Conservation (phyloP, 1,140 invertebrate species). For the Nebria ingens region DNA sequence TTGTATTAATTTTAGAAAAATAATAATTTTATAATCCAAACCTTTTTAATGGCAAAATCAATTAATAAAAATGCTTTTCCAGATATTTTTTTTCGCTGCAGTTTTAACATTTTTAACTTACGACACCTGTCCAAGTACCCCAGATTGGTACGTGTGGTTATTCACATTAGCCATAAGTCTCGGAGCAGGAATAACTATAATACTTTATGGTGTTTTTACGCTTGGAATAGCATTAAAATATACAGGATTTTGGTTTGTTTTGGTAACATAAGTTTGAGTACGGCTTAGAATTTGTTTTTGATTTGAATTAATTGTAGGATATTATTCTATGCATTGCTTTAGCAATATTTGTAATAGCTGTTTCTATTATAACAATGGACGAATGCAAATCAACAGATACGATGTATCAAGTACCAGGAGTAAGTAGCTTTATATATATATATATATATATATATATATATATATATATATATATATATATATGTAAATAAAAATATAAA, state of each 20-base stretch:
- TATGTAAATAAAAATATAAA: too few relatives aligned
- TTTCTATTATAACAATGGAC: not conserved
- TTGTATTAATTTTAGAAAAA: too few relatives aligned
- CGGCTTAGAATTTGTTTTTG: not conserved
- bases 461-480: too few relatives aligned
- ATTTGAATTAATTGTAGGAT: not conserved
- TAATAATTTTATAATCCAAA: too few relatives aligned
- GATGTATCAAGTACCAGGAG: not conserved
- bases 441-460: not conserved
- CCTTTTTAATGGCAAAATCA: too few relatives aligned
- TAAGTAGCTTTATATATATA: not conserved
- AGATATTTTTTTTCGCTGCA: too few relatives aligned
- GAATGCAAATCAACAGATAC: not conserved
- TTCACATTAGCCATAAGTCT: not conserved
- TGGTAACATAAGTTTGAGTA: not conserved
- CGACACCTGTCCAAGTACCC: not conserved
- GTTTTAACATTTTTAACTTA: not conserved
- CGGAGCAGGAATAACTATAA: not conserved
- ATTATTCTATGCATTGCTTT: not conserved
- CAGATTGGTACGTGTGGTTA: not conserved
- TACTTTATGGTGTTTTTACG: not conserved
- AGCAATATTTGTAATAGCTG: not conserved
- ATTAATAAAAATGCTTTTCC: too few relatives aligned
- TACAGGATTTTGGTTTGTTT: not conserved
- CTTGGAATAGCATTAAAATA: not conserved